Base-by-base conservation (phyloP, 2,113 vertebrate genomes). In the Mobula hypostoma region DNA sequence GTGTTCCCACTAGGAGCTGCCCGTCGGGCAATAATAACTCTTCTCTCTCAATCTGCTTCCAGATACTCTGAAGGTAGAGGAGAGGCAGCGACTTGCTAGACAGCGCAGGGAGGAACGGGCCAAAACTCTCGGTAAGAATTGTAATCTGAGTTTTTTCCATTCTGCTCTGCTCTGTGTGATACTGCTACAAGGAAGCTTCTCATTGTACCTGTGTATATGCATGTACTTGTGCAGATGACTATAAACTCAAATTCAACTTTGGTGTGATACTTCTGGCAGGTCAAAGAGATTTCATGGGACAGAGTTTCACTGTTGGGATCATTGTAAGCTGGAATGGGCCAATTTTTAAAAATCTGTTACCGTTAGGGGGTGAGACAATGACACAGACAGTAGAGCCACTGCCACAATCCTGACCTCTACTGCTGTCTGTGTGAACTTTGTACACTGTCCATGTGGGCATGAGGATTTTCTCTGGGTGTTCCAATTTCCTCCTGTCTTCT, bases 91-190 rank as follows among this genome's bases (percentile, higher is more conserved):
- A 94, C 97, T 98, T 94, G 99, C 98, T 0, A 98, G 98, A 95
- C 98, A 99, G 95, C 97, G 98, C 17, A 96, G 99, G 11, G 98
- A 99, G 95, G 98, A 99, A 78, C 97, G 98, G 90, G 98, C 98
- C 95, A 99, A 98, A 96, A 98, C 98, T 96, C 96, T 99, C 74
- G 99, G 99, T 99, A 95, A 98, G 98, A 95, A 94, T 36, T 5
- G 11, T 5, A 17, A 19, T 32, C 32, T n/a, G 2, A 66, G 66
- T 14, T 32, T 36, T 14, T n/a, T 90, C 17, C 29, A 17, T 7
- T 63, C 32, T 19, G 14, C 11, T 61, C 82, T 58, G 80, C 12
- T 24, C 40, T 58, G 48, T 66, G 48, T 48, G 48, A 48, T 48
- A 4, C 48, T 48, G 48, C 48, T 48, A 48, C 48, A 48, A 48